A percentile compares a stretch with the other conserved stretches of the same genome.
phyloP scores from a whole-genome alignment of 1,140 invertebrate species.

The Micrasema minimum region DNA sequence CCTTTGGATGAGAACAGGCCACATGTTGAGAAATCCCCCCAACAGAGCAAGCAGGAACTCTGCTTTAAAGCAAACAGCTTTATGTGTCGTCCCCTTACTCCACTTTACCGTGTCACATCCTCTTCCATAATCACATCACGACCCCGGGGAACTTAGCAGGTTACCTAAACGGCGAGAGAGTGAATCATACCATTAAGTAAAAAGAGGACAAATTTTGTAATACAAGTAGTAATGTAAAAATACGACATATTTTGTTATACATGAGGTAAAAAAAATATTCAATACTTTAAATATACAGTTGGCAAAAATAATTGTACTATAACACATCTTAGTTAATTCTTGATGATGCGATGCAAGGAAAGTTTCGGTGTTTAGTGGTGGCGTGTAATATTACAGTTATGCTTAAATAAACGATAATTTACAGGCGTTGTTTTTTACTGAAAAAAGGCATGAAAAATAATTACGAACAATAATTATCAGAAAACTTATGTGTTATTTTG shows the following conservation, averaged over 20 bases:
- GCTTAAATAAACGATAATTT: no score
- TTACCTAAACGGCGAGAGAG: neutral
- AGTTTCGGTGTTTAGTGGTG: no score
- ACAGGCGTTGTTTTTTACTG: no score
- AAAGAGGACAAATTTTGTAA: slow-evolving; percentile 7
- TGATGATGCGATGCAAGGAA: no score
- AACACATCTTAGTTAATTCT: neutral
- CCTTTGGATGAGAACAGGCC: neutral
- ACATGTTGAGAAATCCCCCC: neutral
- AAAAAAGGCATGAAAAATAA: no score
- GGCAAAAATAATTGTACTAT: neutral
- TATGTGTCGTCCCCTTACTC: neutral
- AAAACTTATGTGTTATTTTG: no score
- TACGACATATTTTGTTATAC: neutral
- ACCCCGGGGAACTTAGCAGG: slow-evolving; percentile 12
- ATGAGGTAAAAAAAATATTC: neutral
- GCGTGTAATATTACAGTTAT: no score
- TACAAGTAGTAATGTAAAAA: neutral
- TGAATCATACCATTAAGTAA: neutral
- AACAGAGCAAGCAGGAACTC: neutral
- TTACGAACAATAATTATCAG: no score
- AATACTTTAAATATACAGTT: neutral
- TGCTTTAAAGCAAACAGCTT: slow-evolving; percentile 3
- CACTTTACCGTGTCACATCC: neutral
- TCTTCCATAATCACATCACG: slow-evolving; percentile 18